Conservation (phyloP, 2,113 vertebrate genomes). For the Gallinago undulata region DNA sequence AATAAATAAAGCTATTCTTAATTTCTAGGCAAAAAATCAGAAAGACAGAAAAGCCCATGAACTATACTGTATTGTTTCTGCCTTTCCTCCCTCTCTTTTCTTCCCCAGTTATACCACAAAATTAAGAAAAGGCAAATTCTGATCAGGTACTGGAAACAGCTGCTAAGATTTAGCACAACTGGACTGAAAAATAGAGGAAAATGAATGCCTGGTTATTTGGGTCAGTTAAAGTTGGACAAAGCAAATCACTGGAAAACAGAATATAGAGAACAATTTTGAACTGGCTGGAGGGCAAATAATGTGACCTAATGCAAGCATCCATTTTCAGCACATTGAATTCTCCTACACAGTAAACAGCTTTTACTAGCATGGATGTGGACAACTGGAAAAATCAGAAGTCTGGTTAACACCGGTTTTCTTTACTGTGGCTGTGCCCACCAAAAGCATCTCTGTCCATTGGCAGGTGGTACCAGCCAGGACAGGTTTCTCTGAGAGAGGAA, state of each 20-base stretch:
- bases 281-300: neutral
- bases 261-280: neutral
- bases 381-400: neutral
- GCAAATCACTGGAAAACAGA: neutral
- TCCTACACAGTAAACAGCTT: neutral
- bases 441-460: neutral
- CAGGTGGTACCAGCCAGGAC: neutral
- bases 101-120: neutral
- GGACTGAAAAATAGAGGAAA: neutral
- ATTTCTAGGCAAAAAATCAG: neutral
- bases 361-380: neutral
- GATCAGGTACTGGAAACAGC: neutral
- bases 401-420: neutral
- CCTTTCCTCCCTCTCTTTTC: fast-evolving
- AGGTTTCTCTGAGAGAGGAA: neutral
- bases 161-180: neutral
- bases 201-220: neutral
- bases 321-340: neutral
- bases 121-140: neutral
- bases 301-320: neutral
- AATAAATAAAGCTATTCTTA: neutral
- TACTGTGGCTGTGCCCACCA: neutral
- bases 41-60: neutral
- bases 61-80: neutral
- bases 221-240: conserved; percentile 37